Conservation (phyloP, 2,888 invertebrate species). For the Thysanoteuthis rhombus region DNA sequence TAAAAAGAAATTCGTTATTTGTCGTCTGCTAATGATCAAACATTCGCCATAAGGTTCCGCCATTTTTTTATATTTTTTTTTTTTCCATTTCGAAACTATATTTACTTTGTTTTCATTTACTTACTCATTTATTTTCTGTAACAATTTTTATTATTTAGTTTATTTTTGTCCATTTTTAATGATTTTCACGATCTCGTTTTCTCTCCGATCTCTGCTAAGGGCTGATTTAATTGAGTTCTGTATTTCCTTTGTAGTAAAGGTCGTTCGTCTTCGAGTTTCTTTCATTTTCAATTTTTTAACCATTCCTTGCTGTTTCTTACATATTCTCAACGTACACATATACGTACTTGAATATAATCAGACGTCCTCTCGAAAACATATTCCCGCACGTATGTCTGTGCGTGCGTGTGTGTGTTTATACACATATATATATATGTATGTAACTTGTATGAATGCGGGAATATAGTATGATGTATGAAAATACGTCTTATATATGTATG, state of each 20-base stretch:
- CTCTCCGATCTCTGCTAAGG: conserved; percentile 12
- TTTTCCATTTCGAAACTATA: background rate
- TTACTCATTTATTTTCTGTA: background rate
- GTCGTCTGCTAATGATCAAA: conserved; percentile 12
- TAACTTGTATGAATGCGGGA: no score
- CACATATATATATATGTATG: background rate
- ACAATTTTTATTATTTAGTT: background rate
- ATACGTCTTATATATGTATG: no score
- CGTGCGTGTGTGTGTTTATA: no score
- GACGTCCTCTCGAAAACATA: background rate
- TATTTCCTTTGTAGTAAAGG: background rate
- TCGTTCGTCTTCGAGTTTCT: background rate
- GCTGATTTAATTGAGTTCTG: background rate
- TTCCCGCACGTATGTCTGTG: background rate
- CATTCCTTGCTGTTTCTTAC: background rate
- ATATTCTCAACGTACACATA: background rate
- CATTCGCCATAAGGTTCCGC: background rate
- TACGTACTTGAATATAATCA: background rate
- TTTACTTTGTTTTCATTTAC: background rate
- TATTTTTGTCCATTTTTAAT: background rate
- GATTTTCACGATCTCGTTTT: background rate
- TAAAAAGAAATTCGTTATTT: background rate
- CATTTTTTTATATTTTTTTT: background rate
- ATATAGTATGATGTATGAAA: no score
- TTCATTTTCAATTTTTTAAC: background rate